These are phyloP conservation scores for Chaenogobius annularis DNA, from an alignment of 2,113 vertebrate genomes.

Conservation along the genomic window DNA sequence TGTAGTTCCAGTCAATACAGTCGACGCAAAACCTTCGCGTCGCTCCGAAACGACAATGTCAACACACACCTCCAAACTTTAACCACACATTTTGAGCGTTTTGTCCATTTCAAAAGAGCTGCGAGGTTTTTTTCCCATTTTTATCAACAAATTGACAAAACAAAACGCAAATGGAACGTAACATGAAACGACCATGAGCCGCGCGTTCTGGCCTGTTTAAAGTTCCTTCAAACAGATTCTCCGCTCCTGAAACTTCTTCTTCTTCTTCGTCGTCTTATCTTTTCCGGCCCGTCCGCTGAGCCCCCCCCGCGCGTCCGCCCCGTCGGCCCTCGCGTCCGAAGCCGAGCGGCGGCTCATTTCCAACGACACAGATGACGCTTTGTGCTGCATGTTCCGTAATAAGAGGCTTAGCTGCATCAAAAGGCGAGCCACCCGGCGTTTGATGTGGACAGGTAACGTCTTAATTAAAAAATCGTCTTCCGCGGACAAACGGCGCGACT, in stretches of 20 bases:
- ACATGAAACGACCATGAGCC: too few relatives aligned
- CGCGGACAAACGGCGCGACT: constrained; percentile 34
- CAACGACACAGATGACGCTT: constrained; percentile 63
- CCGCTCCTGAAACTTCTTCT: not conserved
- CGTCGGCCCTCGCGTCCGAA: not conserved
- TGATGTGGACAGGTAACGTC: constrained; percentile 69
- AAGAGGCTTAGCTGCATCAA: constrained; percentile 71
- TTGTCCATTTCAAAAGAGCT: too few relatives aligned
- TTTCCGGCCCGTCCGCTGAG: not conserved
- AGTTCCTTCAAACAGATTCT: not conserved
- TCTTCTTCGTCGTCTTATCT: not conserved
- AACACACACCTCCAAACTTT: too few relatives aligned
- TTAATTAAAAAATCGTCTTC: constrained; percentile 64
- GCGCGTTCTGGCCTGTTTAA: too few relatives aligned
- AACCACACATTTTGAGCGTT: too few relatives aligned
- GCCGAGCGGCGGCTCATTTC: constrained; percentile 39
- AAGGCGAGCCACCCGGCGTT: constrained; percentile 61
- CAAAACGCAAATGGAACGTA: too few relatives aligned
- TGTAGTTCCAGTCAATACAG: too few relatives aligned
- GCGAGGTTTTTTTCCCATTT: too few relatives aligned
- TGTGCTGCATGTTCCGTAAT: constrained; percentile 65
- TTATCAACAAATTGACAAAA: too few relatives aligned
- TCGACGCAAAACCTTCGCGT: too few relatives aligned
- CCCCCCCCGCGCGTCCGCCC: not conserved
- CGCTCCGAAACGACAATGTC: too few relatives aligned